Conservation (phyloP, 2,113 vertebrate species). For the Sinocyclocheilus anophthalmus region DNA sequence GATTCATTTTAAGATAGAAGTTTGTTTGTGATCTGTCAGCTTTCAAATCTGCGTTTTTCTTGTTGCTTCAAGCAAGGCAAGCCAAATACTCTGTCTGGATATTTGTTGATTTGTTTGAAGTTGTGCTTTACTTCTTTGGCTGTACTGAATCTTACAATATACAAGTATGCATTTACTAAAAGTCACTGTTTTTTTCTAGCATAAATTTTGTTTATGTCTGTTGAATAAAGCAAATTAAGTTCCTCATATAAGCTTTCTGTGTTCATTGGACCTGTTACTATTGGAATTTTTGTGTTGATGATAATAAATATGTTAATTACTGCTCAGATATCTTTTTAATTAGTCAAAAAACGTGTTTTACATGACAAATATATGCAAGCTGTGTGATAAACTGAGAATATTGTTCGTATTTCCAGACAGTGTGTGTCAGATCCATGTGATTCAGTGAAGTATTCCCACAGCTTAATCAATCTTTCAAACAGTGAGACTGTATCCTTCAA, state of each 20-base stretch:
- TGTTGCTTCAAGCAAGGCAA: conserved; percentile 30
- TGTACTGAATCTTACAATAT: conserved; percentile 52
- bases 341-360: neutral
- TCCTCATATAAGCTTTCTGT: conserved; percentile 27
- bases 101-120: conserved; percentile 37
- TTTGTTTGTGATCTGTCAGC: conserved; percentile 13
- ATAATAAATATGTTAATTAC: neutral
- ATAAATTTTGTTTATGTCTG: conserved; percentile 57
- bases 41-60: conserved; percentile 22
- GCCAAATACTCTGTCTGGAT: conserved; percentile 5
- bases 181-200: conserved; percentile 51
- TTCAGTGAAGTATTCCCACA: conserved; percentile 18
- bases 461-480: conserved; percentile 53
- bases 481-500: conserved; percentile 18
- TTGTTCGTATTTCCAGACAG: neutral
- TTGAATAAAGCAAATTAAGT: conserved; percentile 58
- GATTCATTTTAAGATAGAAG: conserved; percentile 14
- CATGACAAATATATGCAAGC: neutral
- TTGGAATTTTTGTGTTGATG: neutral
- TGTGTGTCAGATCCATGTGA: conserved; percentile 2
- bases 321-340: neutral
- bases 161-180: conserved; percentile 53
- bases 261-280: neutral
- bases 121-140: conserved; percentile 34
- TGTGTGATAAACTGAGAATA: neutral